Percentiles rank a stretch among this genome's conserved stretches.
Conservation (phyloP, 2,113 vertebrate genomes). For the Numenius arquata region DNA sequence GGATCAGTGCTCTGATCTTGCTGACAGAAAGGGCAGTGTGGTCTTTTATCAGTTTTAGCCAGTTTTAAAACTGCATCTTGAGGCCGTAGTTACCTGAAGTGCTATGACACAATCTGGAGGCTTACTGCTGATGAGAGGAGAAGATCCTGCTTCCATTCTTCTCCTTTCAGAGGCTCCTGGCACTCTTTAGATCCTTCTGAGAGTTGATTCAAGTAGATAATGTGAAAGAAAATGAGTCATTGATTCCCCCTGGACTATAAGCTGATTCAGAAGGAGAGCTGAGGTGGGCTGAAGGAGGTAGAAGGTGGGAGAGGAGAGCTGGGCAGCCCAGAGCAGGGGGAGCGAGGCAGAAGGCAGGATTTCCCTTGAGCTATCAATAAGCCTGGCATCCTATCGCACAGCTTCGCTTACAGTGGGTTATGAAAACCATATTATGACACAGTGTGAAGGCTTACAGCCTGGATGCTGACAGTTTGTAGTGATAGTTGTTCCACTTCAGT, state of each 20-base stretch:
- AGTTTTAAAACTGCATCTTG: background rate
- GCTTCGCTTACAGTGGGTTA: background rate
- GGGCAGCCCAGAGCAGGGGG: background rate
- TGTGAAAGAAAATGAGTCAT: background rate
- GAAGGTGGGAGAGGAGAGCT: background rate
- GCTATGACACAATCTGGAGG: background rate
- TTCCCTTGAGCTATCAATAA: background rate
- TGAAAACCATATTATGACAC: too few relatives aligned
- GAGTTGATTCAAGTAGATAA: background rate
- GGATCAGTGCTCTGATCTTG: background rate
- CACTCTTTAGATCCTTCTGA: background rate
- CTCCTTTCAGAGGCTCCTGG: background rate
- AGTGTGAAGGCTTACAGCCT: background rate
- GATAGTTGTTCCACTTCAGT: background rate
- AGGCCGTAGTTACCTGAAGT: background rate
- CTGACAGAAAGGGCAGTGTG: background rate
- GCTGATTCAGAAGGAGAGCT: background rate
- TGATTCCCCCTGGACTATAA: background rate
- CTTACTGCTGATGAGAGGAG: background rate
- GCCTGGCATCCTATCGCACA: rapidly evolving
- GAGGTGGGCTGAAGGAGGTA: background rate
- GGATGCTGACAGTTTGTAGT: background rate
- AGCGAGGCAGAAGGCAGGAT: background rate
- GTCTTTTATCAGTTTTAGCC: background rate
- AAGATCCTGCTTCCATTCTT: background rate